Evolutionary conservation across 2,888 invertebrate genomes (phyloP).

Genomic region (Tenthredo mesomela): DNA sequence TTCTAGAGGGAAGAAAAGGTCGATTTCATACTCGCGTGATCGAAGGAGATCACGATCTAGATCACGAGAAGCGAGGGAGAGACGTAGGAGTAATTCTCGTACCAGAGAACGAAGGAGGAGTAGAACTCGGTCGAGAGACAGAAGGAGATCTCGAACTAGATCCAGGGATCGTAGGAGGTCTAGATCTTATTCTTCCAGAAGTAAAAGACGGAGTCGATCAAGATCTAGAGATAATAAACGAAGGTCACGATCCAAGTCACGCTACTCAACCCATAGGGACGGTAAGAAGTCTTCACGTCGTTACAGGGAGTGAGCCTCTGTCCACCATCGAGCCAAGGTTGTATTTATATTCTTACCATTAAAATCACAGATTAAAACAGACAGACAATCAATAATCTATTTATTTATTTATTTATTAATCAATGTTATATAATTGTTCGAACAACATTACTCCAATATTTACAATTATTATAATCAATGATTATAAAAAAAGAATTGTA

Average conservation of each 20-base stretch:
- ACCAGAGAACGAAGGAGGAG: conserved; percentile 65
- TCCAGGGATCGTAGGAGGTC: conserved; percentile 62
- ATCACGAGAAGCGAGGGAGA: conserved; percentile 59
- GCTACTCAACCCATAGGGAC: conserved; percentile 72
- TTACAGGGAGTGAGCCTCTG: conserved; percentile 72
- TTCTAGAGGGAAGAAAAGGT: conserved; percentile 67
- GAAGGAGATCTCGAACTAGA: conserved; percentile 55
- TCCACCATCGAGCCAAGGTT: conserved; percentile 61
- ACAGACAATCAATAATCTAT: background rate
- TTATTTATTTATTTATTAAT: too few relatives aligned
- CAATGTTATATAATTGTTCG: background rate
- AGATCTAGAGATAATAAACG: conserved; percentile 64
- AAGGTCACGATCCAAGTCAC: conserved; percentile 56
- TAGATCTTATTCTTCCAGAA: conserved; percentile 62
- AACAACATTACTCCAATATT: background rate
- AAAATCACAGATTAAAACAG: conserved; percentile 48
- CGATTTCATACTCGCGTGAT: conserved; percentile 67
- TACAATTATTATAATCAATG: background rate
- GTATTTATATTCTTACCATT: conserved; percentile 57
- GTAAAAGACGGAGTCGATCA: conserved; percentile 65
- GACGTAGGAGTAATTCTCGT: conserved; percentile 59
- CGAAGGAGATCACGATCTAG: conserved; percentile 61
- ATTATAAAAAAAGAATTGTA: background rate
- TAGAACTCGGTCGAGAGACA: conserved; percentile 64
- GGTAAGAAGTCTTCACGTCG: conserved; percentile 76